Evolutionary conservation across 2,113 vertebrate genomes (phyloP).

Genomic region (Ptyas mucosa): DNA sequence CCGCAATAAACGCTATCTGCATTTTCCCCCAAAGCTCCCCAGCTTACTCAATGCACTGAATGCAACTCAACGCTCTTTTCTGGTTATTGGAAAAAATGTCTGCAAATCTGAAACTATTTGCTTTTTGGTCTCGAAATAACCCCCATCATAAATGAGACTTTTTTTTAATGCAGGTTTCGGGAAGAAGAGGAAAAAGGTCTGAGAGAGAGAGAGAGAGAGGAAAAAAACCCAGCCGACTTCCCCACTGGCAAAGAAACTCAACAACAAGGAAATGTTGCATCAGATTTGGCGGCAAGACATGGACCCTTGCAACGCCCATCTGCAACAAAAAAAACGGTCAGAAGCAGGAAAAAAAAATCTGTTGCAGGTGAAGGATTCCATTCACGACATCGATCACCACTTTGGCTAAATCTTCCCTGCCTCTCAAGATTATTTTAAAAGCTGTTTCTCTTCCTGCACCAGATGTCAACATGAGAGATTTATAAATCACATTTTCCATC

Average conservation of each 20-base stretch:
- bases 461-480: not conserved
- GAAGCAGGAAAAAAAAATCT: not conserved
- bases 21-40: not conserved
- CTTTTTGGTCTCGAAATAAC: not conserved
- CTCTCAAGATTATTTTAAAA: not conserved
- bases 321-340: not conserved
- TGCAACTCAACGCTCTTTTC: not conserved
- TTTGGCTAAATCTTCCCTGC: not conserved
- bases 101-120: not conserved
- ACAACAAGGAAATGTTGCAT: not conserved
- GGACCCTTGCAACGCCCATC: not conserved
- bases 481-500: not conserved
- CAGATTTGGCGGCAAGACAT: not conserved
- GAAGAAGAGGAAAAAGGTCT: not conserved
- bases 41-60: not conserved
- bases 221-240: not conserved
- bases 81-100: not conserved
- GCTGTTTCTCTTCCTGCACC: not conserved
- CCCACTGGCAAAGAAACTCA: not conserved
- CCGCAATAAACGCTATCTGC: not conserved
- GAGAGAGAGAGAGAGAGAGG: not conserved
- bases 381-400: not conserved
- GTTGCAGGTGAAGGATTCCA: not conserved
- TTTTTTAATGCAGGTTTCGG: not conserved
- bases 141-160: not conserved